A percentile compares a stretch with the other conserved stretches of the same genome.
Evolutionary conservation across 2,888 invertebrate genomes (phyloP).

Genomic region (Deilephila elpenor): DNA sequence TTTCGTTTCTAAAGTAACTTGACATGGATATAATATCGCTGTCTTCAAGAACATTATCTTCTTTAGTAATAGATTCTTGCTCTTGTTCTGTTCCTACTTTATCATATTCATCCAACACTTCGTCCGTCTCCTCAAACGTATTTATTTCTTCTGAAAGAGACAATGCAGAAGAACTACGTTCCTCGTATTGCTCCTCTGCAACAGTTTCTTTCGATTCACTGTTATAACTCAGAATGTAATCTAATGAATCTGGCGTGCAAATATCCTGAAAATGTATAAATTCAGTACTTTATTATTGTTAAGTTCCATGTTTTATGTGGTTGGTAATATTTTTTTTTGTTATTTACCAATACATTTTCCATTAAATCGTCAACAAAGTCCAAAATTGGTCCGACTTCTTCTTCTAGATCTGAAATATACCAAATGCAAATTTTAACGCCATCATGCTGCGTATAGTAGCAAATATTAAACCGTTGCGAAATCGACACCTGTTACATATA

Average conservation of each 20-base stretch:
- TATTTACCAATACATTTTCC: constrained; percentile 61
- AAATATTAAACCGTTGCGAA: too few species aligned
- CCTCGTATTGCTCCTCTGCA: background rate
- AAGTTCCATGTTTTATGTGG: constrained; percentile 10
- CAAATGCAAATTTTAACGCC: constrained; percentile 29
- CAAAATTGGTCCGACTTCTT: constrained; percentile 69
- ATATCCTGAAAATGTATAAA: constrained; percentile 40
- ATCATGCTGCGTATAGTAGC: too few species aligned
- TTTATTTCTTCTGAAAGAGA: background rate
- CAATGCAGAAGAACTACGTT: background rate
- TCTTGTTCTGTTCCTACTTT: constrained; percentile 8
- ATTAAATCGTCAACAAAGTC: constrained; percentile 68
- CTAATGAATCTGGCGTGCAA: constrained; percentile 38
- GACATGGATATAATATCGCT: background rate
- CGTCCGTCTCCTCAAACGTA: background rate
- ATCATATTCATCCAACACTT: background rate
- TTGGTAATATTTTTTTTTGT: background rate
- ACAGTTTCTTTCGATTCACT: constrained; percentile 13
- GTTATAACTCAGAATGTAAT: background rate
- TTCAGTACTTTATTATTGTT: background rate
- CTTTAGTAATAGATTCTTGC: background rate
- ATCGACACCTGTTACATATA: too few species aligned
- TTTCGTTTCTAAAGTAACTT: constrained; percentile 42
- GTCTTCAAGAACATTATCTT: background rate
- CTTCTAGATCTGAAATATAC: constrained; percentile 66